Conservation (phyloP, 2,113 vertebrate genomes). For the Thamnaconus septentrionalis region DNA sequence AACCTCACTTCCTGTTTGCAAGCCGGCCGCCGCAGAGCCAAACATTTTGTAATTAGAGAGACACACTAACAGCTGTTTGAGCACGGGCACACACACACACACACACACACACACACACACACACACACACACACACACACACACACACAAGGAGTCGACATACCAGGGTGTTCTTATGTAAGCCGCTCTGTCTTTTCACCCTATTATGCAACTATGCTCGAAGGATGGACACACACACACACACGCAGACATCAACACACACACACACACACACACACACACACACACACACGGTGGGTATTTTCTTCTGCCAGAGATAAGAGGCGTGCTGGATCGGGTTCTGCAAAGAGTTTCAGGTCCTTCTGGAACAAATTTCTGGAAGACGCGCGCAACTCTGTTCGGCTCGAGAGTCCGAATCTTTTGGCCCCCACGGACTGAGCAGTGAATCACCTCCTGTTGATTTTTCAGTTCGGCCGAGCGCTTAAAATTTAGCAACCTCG, state of each 20-base stretch:
- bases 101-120: constrained; percentile 9
- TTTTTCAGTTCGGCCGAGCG: too few species aligned
- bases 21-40: not conserved
- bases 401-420: too few species aligned
- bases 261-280: constrained; percentile 20
- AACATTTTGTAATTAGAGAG: constrained; percentile 39
- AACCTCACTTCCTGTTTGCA: not conserved
- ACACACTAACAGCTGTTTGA: constrained; percentile 46
- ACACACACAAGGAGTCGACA: not conserved
- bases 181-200: constrained; percentile 35
- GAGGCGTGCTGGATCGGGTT: not conserved
- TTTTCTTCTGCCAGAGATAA: constrained; percentile 4
- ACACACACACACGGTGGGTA: constrained; percentile 7
- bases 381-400: too few species aligned
- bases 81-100: constrained; percentile 15
- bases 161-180: constrained; percentile 43
- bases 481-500: too few species aligned
- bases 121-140: constrained; percentile 6
- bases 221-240: constrained; percentile 32
- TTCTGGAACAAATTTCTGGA: too few species aligned
- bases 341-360: not conserved
- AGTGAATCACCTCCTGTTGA: too few species aligned
- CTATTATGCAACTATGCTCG: constrained; percentile 41
- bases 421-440: too few species aligned
- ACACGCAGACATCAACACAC: constrained; percentile 3